Conservation (phyloP, 2,113 vertebrate genomes). For the Microcebus jonahi region DNA sequence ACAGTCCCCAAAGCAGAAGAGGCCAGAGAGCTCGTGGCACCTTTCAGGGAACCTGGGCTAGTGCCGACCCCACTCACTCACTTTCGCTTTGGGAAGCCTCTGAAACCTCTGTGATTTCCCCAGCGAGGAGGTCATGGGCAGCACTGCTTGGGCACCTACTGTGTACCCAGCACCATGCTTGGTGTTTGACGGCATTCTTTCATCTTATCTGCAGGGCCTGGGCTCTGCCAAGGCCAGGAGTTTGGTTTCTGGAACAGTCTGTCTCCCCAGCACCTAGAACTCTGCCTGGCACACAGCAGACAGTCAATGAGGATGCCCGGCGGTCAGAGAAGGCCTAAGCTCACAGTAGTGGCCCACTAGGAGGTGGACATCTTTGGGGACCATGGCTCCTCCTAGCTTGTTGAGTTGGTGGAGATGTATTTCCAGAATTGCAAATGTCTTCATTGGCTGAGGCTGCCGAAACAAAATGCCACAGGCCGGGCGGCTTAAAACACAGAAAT, state of each 20-base stretch:
- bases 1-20: background rate
- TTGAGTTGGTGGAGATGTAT: background rate
- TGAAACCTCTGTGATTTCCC: background rate
- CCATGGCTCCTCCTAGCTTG: background rate
- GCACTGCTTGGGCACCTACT: background rate
- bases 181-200: background rate
- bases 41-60: background rate
- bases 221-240: background rate
- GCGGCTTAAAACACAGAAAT: background rate
- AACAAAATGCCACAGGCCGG: background rate
- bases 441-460: background rate
- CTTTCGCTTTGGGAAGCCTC: background rate
- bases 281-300: background rate
- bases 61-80: fast-evolving
- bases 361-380: background rate
- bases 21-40: too few relatives aligned
- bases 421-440: background rate
- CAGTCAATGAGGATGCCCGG: background rate
- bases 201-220: fast-evolving
- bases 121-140: background rate
- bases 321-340: background rate
- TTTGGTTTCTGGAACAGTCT: background rate
- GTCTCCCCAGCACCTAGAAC: background rate
- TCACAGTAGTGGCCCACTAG: fast-evolving
- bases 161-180: background rate